A percentile compares a stretch with the other conserved stretches of the same genome.
phyloP scores from a whole-genome alignment of 1,140 invertebrate species.

The Diorhabda elongata region DNA sequence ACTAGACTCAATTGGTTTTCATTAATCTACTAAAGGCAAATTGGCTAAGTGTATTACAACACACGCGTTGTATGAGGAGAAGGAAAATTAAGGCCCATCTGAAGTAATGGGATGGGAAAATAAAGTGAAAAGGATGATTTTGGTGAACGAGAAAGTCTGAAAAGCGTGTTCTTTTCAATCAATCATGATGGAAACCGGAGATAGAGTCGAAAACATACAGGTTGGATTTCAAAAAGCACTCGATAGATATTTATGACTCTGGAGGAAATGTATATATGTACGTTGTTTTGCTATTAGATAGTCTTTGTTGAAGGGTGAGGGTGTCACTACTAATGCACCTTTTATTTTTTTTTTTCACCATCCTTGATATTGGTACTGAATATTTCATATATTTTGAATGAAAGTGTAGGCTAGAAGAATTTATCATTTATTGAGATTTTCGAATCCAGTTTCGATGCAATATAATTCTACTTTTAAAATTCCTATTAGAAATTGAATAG shows the following conservation, averaged over 20 bases:
- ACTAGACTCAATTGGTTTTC: neutral
- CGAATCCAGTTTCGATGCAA: too few species aligned
- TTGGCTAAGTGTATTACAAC: neutral
- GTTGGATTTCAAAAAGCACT: slow-evolving; percentile 10
- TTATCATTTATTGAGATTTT: too few species aligned
- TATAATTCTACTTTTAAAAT: too few species aligned
- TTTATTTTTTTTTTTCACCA: neutral
- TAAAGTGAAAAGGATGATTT: slow-evolving; percentile 10
- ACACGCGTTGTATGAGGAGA: neutral
- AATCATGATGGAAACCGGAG: slow-evolving; percentile 12
- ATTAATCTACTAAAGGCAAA: neutral
- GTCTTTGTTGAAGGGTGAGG: neutral
- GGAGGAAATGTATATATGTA: slow-evolving; percentile 6
- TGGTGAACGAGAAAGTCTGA: slow-evolving; percentile 6
- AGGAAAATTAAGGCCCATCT: neutral
- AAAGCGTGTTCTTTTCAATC: slow-evolving; percentile 7
- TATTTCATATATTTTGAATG: neutral
- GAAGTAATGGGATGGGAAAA: slow-evolving; percentile 5
- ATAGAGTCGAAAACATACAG: slow-evolving; percentile 10
- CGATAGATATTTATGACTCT: slow-evolving; percentile 15
- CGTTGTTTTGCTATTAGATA: slow-evolving; percentile 7
- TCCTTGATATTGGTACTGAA: neutral
- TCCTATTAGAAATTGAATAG: too few species aligned
- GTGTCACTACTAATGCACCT: neutral
- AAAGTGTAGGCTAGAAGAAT: too few species aligned